Percentiles rank a stretch among this genome's conserved stretches.
These are phyloP conservation scores for Branchipolynoe longqiensis DNA, from an alignment of 2,888 invertebrate genomes.

Conservation along the genomic window DNA sequence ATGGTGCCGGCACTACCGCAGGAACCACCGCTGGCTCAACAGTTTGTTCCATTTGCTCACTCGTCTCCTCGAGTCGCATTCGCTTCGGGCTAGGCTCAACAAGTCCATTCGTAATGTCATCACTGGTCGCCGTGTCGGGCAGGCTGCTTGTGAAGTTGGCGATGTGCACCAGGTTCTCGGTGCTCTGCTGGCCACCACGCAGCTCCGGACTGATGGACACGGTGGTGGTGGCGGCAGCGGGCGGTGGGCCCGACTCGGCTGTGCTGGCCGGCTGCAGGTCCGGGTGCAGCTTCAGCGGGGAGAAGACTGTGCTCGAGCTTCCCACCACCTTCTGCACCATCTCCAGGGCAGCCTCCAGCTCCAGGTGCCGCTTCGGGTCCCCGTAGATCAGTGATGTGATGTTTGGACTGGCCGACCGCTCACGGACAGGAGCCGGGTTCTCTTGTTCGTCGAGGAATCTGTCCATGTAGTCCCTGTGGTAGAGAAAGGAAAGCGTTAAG, in stretches of 20 bases:
- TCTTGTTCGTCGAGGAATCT: slow-evolving; percentile 90
- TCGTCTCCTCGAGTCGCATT: slow-evolving; percentile 27
- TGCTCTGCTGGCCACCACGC: slow-evolving; percentile 41
- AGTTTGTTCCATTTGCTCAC: slow-evolving; percentile 42
- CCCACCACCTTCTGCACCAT: slow-evolving; percentile 66
- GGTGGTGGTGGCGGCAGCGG: slow-evolving; percentile 6
- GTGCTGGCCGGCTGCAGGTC: slow-evolving; percentile 38
- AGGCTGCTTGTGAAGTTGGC: slow-evolving; percentile 42
- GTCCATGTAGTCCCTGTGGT: slow-evolving; percentile 92
- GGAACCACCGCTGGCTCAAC: slow-evolving; percentile 25
- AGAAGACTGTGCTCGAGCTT: slow-evolving; percentile 45
- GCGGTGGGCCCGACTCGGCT: not conserved
- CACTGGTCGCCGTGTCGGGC: not conserved
- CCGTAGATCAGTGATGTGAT: slow-evolving; percentile 84
- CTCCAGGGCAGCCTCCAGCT: slow-evolving; percentile 63
- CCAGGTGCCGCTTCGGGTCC: slow-evolving; percentile 80
- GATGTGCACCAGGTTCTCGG: slow-evolving; percentile 55
- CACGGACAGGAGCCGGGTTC: slow-evolving; percentile 70
- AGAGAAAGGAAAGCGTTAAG: slow-evolving; percentile 13
- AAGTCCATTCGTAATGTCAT: slow-evolving; percentile 27
- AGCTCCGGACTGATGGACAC: slow-evolving; percentile 53
- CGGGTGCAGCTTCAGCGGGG: slow-evolving; percentile 54
- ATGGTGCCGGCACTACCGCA: not conserved
- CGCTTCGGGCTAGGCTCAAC: slow-evolving; percentile 56
- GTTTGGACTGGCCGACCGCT: slow-evolving; percentile 88